Evolutionary conservation across 37 sponge, comb jelly and placozoan genomes (phyloP), one percentile per base, ranked within the genome.

Genomic region (Petrosia ficiformis): DNA sequence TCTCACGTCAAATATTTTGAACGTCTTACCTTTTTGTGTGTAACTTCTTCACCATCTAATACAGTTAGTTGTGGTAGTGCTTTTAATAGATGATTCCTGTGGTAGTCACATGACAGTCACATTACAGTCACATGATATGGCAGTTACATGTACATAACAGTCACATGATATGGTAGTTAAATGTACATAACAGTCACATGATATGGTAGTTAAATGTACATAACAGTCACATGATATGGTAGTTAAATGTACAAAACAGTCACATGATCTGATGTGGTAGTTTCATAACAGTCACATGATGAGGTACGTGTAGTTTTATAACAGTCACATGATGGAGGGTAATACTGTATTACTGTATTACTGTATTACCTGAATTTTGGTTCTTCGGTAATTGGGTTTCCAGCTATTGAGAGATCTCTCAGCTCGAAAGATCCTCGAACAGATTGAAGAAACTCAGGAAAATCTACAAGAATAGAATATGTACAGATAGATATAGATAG

Each of bases 301-400:
- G 14, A 14, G 54, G 14, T 19, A 8, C 8, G 8, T 8, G 14
- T 48, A 48, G 54, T 26, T 14, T n/a, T 32, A 44, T 39, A 26
- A 8, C 40, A 11, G 22, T 4, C 69, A 16, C 37, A 16, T 30
- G 36, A 34, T 68, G 14, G 54, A 14, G 54, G 14, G 14, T 14
- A 48, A 19, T 8, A 48, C 54, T 19, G 54, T 48, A 8, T 19
- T 14, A 48, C 54, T 19, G 8, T 8, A 48, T 19, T 48, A 48
- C 54, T 19, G n/a, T n/a, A 52, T 2, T 2, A 42, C 57, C 57
- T 42, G 70, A 75, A 70, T 21, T 74, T 86, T 8, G 76, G 70
- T 39, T 80, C 77, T 30, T 76, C 30, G 16, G 72, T 52, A 64
- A 88, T 63, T 5, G 80, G 84, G 79, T 83, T 88, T 14, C 87